Base-by-base conservation (phyloP, 2,797 vertebrate species). In the Artibeus lituratus region DNA sequence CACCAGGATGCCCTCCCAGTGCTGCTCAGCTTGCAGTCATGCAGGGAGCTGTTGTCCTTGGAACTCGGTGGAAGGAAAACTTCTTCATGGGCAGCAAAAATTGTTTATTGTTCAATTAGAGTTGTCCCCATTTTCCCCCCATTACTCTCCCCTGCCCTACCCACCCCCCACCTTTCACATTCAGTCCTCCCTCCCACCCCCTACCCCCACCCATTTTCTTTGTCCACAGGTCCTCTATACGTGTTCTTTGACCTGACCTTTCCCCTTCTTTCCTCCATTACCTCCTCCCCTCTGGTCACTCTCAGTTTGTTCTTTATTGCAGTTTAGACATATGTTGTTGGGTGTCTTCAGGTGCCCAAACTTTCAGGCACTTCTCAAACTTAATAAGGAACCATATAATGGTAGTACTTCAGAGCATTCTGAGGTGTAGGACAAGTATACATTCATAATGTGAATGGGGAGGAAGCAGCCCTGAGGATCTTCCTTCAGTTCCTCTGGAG, bases 21-120 rank as follows among this genome's bases (percentile, higher is more conserved):
- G 99, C 99, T n/a, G 99, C 99, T 97, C 99, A 99, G 98, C 98
- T 99, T 98, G 99, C 99, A 47, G 99, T 99, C 97, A 99, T 99
- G 99, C 99, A 99, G 98, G 99, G 99, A 94, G 99, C 99, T 98
- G 99, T 99, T 51, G 99, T 99, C 97, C 90, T 99, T 92, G 99
- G 99, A 99, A 98, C 99, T 95, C 99, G 99, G 98, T 99, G 99
- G 98, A 99, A 99, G 99, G 99, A 99, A 87, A 99, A 99, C 99
- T 99, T 99, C 99, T 99, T 99, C 98, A 97, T 99, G 99, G 99
- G 99, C 73, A 99, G 99, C 98, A 55, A 22, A 21, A 59, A 11
- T 4, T 26, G 24, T 32, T 62, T 62, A 32, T 62, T 62, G 29
- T 32, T 62, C 59, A 62, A 32, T 62, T 62, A 62, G 26, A 62